phyloP scores from a whole-genome alignment of 2,888 invertebrate species.

The Scaptomyza parva region DNA sequence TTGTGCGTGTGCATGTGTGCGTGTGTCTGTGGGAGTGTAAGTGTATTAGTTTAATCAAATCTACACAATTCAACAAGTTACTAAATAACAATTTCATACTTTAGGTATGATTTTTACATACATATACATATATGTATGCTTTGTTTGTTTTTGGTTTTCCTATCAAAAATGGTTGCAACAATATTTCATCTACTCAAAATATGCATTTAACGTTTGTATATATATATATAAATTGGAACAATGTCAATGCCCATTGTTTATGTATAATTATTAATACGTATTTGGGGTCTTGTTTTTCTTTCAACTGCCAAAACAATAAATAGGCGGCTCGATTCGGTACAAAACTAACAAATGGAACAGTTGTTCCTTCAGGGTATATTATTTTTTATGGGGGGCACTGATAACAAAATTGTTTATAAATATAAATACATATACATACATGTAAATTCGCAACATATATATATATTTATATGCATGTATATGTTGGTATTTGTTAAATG shows the following conservation, averaged over 20 bases:
- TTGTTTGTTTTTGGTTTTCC: constrained; percentile 15
- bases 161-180: constrained; percentile 72
- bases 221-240: constrained; percentile 30
- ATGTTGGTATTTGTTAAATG: constrained; percentile 68
- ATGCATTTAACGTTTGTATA: constrained; percentile 46
- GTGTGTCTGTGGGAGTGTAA: constrained; percentile 16
- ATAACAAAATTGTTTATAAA: constrained; percentile 63
- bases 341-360: constrained; percentile 69
- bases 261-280: constrained; percentile 39
- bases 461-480: constrained; percentile 55
- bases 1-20: constrained; percentile 25
- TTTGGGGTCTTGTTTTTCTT: constrained; percentile 61
- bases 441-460: constrained; percentile 46
- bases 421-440: constrained; percentile 48
- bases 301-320: constrained; percentile 52
- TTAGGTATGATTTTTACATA: constrained; percentile 21
- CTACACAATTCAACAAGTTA: constrained; percentile 73
- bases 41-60: constrained; percentile 47
- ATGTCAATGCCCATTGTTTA: constrained; percentile 24
- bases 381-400: constrained; percentile 30
- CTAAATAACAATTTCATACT: constrained; percentile 69
- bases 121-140: constrained; percentile 10
- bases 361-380: constrained; percentile 22
- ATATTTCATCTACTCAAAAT: constrained; percentile 69
- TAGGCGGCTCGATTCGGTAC: constrained; percentile 48